A percentile compares a stretch with the other conserved stretches of the same genome.
These are phyloP conservation scores for Corydoras maculifer DNA, from an alignment of 2,113 vertebrate genomes.

Conservation along the genomic window DNA sequence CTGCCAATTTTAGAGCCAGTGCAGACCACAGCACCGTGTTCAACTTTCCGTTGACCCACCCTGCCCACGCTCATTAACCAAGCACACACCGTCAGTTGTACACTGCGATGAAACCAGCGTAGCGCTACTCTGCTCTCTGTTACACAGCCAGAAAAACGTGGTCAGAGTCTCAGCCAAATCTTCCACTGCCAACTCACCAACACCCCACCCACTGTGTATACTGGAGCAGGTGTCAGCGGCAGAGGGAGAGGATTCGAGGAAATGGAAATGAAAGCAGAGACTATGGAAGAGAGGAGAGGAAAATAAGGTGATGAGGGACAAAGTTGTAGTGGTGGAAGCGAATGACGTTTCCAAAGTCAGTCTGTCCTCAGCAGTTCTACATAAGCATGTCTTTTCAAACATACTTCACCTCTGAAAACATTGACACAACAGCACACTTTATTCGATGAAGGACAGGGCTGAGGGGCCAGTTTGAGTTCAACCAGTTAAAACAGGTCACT, in stretches of 20 bases:
- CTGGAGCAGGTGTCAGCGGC: constrained; percentile 46
- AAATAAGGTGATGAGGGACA: too few species aligned
- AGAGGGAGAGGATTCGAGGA: constrained; percentile 13
- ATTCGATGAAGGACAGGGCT: too few species aligned
- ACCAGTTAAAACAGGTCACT: too few species aligned
- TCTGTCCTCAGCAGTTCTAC: too few species aligned
- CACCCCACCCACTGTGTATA: constrained; percentile 32
- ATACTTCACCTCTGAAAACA: too few species aligned
- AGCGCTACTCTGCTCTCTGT: neutral
- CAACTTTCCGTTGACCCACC: constrained; percentile 8
- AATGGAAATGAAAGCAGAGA: neutral
- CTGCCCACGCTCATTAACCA: constrained; percentile 22
- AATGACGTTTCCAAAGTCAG: too few species aligned
- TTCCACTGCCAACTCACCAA: constrained; percentile 26
- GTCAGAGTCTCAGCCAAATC: neutral
- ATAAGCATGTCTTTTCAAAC: too few species aligned
- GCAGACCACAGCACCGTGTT: neutral
- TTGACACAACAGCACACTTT: too few species aligned
- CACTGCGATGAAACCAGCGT: too few species aligned
- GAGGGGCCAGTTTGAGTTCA: too few species aligned
- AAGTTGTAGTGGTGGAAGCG: too few species aligned
- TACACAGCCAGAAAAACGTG: neutral
- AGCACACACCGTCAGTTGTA: neutral
- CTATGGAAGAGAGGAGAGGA: too few species aligned
- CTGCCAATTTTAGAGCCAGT: constrained; percentile 11